These are phyloP conservation scores for Pseudomyrmex concolor DNA, from an alignment of 1,140 invertebrate species.

Conservation along the genomic window DNA sequence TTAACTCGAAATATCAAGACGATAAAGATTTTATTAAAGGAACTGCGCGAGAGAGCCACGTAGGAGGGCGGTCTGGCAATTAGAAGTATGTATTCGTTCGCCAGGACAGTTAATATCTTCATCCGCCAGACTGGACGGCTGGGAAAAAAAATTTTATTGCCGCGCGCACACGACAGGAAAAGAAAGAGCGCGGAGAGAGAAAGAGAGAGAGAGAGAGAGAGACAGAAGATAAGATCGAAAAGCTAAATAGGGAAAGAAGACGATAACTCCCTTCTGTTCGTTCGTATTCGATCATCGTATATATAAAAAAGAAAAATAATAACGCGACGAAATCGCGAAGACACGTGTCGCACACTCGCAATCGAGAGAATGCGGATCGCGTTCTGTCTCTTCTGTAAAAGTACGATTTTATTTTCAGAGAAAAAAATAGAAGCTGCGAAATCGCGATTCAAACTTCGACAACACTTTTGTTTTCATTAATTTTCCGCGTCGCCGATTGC, in stretches of 20 bases:
- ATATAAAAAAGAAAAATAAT: not conserved
- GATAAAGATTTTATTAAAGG: constrained; percentile 80
- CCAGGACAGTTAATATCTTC: constrained; percentile 77
- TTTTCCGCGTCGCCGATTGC: not conserved
- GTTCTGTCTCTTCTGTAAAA: constrained; percentile 72
- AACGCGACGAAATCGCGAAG: not conserved
- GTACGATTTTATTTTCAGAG: constrained; percentile 72
- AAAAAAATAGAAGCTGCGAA: constrained; percentile 8
- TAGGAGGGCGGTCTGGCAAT: constrained; percentile 65
- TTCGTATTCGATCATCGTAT: too few relatives aligned
- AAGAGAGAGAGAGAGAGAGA: not conserved
- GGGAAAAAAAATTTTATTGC: constrained; percentile 72
- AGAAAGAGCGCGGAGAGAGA: not conserved
- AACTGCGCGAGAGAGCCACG: constrained; percentile 21
- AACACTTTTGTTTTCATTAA: not conserved
- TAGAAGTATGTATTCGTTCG: constrained; percentile 80
- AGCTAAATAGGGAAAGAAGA: constrained; percentile 32
- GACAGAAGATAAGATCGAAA: not conserved
- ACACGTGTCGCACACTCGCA: constrained; percentile 14
- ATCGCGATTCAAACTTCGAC: not conserved
- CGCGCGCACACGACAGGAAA: constrained; percentile 3
- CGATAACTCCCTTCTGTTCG: not conserved
- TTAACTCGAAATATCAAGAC: constrained; percentile 70
- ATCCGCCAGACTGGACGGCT: constrained; percentile 55
- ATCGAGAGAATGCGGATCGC: constrained; percentile 65